Percentiles rank a stretch among this genome's conserved stretches.
phyloP scores from a whole-genome alignment of 2,888 invertebrate species.

The Ichneumon xanthorius region DNA sequence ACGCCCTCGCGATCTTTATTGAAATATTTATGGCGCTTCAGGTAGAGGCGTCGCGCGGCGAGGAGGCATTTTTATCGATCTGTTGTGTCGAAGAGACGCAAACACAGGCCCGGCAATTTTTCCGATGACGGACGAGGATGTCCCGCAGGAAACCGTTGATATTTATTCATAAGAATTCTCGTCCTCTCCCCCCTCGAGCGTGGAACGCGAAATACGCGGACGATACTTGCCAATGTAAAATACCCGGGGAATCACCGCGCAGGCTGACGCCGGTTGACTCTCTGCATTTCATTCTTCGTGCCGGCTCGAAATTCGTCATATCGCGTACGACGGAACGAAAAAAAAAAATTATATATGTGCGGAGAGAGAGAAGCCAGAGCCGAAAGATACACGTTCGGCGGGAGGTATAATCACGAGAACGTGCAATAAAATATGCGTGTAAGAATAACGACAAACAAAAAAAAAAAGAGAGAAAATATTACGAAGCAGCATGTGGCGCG shows the following conservation, averaged over 20 bases:
- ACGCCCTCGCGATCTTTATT: slow-evolving; percentile 76
- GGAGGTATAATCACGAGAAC: slow-evolving; percentile 57
- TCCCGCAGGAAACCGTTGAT: slow-evolving; percentile 77
- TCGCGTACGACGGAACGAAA: slow-evolving; percentile 4
- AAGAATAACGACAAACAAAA: slow-evolving; percentile 45
- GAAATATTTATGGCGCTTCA: slow-evolving; percentile 80
- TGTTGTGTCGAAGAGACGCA: slow-evolving; percentile 72
- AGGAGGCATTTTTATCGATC: slow-evolving; percentile 81
- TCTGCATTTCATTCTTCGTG: slow-evolving; percentile 40
- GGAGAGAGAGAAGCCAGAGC: neutral
- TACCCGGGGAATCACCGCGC: slow-evolving; percentile 75
- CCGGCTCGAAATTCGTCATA: slow-evolving; percentile 31
- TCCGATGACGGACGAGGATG: slow-evolving; percentile 70
- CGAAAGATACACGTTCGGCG: slow-evolving; percentile 28
- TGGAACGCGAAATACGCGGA: slow-evolving; percentile 49
- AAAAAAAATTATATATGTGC: neutral
- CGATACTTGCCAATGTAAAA: slow-evolving; percentile 71
- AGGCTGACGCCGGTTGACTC: slow-evolving; percentile 76
- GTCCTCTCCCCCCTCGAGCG: slow-evolving; percentile 61
- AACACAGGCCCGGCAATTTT: slow-evolving; percentile 56
- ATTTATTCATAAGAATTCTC: slow-evolving; percentile 80
- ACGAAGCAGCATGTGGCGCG: slow-evolving; percentile 54
- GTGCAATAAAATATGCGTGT: slow-evolving; percentile 58
- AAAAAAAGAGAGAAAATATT: slow-evolving; percentile 41
- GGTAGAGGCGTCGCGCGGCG: slow-evolving; percentile 65